phyloP scores from a whole-genome alignment of 2,797 vertebrate genomes.

The Microhierax caerulescens region DNA sequence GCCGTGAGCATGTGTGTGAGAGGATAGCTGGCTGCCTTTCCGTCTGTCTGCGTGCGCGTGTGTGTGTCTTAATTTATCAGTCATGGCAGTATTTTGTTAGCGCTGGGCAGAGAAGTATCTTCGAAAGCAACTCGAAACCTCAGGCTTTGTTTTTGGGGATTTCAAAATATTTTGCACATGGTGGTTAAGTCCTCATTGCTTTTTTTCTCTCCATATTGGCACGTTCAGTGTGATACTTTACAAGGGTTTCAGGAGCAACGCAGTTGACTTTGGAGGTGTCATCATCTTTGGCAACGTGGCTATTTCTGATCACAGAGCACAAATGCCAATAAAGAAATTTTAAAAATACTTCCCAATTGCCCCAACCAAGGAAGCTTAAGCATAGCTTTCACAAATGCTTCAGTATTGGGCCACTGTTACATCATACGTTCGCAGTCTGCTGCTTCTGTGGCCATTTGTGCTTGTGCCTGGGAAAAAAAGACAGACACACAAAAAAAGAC shows the following conservation, averaged over 20 bases:
- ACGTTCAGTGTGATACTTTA: not conserved
- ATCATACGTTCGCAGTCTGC: not conserved
- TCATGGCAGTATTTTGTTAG: slow-evolving; percentile 39
- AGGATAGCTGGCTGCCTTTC: slow-evolving; percentile 2
- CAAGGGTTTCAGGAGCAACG: slow-evolving; percentile 47
- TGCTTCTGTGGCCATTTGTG: not conserved
- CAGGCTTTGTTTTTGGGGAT: slow-evolving; percentile 54
- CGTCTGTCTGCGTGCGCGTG: not conserved
- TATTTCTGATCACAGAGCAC: not conserved
- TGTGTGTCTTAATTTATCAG: slow-evolving; percentile 19
- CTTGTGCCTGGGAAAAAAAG: slow-evolving; percentile 17
- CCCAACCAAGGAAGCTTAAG: not conserved
- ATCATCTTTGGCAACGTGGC: not conserved
- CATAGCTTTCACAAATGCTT: slow-evolving; percentile 1
- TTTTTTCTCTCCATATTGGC: not conserved
- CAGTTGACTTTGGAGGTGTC: not conserved
- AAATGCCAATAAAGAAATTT: not conserved
- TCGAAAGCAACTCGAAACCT: slow-evolving; percentile 46
- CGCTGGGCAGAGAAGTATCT: slow-evolving; percentile 29
- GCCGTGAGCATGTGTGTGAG: not conserved
- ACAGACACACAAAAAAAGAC: not conserved
- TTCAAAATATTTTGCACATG: slow-evolving; percentile 10
- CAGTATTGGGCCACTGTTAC: not conserved
- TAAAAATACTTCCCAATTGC: not conserved
- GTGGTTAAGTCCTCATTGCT: slow-evolving; percentile 30